Percentiles rank a stretch among this genome's conserved stretches.
These are phyloP conservation scores for Eonycteris spelaea DNA, from an alignment of 2,113 vertebrate genomes.

Conservation along the genomic window DNA sequence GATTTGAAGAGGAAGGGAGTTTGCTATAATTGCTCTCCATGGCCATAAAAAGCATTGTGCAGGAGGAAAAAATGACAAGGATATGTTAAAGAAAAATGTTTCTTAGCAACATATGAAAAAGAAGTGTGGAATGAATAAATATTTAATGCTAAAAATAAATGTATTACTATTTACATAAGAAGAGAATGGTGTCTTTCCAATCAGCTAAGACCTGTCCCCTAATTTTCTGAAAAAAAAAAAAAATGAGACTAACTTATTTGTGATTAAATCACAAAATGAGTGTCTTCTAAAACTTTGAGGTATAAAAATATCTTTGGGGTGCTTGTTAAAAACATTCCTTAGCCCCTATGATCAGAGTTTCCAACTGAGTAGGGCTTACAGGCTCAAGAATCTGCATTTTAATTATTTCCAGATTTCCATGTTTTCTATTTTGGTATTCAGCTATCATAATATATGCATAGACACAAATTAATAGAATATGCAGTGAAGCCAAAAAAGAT, in stretches of 20 bases:
- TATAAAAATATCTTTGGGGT: background rate
- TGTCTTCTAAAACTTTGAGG: background rate
- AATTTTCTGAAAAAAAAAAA: background rate
- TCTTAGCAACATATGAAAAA: background rate
- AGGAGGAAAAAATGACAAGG: background rate
- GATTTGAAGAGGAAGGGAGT: constrained; percentile 73
- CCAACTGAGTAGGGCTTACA: background rate
- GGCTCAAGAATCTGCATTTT: background rate
- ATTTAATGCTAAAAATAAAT: background rate
- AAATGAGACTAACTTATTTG: background rate
- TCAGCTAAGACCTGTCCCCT: background rate
- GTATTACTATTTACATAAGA: background rate
- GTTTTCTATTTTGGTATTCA: background rate
- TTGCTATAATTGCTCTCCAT: constrained; percentile 52
- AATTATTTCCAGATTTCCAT: background rate
- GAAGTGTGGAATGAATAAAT: background rate
- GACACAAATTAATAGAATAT: background rate
- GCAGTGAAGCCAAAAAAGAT: background rate
- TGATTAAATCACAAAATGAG: background rate
- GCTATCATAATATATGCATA: background rate
- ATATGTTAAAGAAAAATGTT: background rate
- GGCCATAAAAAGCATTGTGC: constrained; percentile 51
- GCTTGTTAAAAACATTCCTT: background rate
- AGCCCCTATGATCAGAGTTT: background rate
- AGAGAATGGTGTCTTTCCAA: background rate